Evolutionary conservation across 2,113 vertebrate genomes (phyloP).

Genomic region (Oryzias woworae): DNA sequence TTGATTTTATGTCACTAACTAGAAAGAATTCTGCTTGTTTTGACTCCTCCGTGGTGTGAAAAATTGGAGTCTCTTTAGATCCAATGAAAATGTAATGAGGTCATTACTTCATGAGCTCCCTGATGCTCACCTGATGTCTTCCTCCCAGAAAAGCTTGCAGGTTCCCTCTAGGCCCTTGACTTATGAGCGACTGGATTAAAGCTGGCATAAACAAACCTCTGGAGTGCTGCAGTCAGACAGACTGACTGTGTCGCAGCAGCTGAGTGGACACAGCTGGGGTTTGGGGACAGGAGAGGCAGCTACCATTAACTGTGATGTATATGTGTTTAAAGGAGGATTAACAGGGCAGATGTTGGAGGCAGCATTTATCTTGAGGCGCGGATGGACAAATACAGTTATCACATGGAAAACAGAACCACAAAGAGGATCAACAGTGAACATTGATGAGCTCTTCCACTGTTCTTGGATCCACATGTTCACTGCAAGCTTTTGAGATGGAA

Average conservation of each 20-base stretch:
- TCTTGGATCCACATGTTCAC: no score
- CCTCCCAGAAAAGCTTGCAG: slow-evolving; percentile 24
- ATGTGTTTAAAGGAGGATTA: slow-evolving; percentile 58
- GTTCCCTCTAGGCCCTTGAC: slow-evolving; percentile 26
- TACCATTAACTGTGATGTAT: slow-evolving; percentile 48
- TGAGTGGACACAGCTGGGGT: slow-evolving; percentile 31
- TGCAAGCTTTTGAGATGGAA: no score
- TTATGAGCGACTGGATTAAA: slow-evolving; percentile 33
- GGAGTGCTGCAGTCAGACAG: slow-evolving; percentile 4
- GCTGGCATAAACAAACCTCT: slow-evolving; percentile 18
- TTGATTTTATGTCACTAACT: no score
- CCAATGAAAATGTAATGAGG: slow-evolving; percentile 23
- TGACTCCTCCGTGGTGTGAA: background rate
- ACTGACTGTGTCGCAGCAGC: slow-evolving; percentile 1
- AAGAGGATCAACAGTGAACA: background rate
- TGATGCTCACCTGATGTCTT: background rate
- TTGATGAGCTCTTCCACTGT: no score
- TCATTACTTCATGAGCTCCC: background rate
- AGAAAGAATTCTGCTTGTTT: no score
- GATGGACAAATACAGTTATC: slow-evolving; percentile 33
- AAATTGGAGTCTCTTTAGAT: background rate
- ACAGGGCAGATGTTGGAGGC: slow-evolving; percentile 27
- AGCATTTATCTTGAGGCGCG: slow-evolving; percentile 31
- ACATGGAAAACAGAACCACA: background rate
- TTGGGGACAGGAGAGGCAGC: slow-evolving; percentile 7